Conservation (phyloP, 2,797 vertebrate genomes). For the Catharus ustulatus region DNA sequence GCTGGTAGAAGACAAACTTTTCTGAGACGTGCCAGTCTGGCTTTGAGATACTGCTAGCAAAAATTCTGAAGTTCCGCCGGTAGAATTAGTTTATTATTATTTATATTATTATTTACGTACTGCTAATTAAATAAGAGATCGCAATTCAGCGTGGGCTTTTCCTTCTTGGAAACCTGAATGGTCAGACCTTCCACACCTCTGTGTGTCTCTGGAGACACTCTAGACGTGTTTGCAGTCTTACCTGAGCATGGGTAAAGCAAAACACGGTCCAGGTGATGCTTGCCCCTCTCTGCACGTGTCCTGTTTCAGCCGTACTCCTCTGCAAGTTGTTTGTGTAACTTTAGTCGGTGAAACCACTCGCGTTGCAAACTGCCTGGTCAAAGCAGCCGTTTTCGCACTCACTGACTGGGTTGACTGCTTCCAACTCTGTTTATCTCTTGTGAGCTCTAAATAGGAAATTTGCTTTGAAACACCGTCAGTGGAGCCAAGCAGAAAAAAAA, state of each 20-base stretch:
- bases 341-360: neutral
- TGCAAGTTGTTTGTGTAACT: neutral
- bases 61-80: neutral
- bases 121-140: neutral
- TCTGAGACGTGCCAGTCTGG: fast-evolving
- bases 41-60: neutral
- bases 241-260: neutral
- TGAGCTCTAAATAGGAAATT: neutral
- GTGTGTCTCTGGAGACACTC: neutral
- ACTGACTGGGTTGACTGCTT: neutral
- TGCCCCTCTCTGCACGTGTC: fast-evolving
- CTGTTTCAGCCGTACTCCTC: fast-evolving
- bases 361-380: fast-evolving
- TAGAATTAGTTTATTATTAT: neutral
- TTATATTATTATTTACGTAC: neutral
- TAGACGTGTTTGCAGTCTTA: fast-evolving
- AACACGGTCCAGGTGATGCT: fast-evolving
- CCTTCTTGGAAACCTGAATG: neutral
- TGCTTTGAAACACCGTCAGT: neutral
- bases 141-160: neutral
- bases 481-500: neutral
- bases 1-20: neutral
- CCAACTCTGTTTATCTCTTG: neutral
- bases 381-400: fast-evolving
- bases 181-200: too few relatives aligned